Conservation (phyloP, 35 echinoderm and acorn worm species). For the Heliocidaris tuberculata region DNA sequence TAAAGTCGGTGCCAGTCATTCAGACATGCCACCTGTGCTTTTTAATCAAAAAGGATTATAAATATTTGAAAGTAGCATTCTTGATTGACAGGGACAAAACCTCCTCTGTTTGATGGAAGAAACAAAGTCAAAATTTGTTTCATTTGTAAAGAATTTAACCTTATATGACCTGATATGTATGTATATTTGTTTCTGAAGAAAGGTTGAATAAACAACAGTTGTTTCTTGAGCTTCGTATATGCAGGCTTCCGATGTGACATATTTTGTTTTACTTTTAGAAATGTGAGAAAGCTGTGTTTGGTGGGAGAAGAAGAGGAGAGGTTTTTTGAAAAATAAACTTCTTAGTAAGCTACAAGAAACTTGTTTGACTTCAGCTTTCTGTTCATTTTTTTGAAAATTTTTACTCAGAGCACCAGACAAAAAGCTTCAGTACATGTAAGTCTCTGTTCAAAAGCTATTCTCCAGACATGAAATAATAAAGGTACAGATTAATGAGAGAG, state of each 20-base stretch:
- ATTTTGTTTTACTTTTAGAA: background rate
- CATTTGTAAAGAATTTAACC: conserved; percentile 12
- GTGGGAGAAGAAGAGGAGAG: background rate
- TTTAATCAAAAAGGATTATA: conserved; percentile 14
- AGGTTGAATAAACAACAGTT: background rate
- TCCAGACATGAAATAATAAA: too few species aligned
- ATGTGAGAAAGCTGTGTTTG: background rate
- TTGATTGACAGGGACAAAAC: background rate
- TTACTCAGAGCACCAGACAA: too few species aligned
- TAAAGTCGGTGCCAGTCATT: background rate
- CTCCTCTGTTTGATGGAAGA: background rate
- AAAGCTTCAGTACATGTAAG: too few species aligned
- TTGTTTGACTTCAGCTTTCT: too few species aligned
- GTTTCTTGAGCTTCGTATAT: background rate
- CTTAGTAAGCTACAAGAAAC: too few species aligned
- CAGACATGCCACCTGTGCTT: background rate
- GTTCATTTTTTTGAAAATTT: too few species aligned
- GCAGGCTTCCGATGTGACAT: background rate
- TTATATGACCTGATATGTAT: background rate
- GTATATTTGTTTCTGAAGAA: background rate
- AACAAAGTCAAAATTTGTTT: background rate
- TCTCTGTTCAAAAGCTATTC: too few species aligned
- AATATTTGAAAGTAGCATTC: background rate
- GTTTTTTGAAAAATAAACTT: too few species aligned
- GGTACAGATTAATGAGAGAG: too few species aligned